These are phyloP conservation scores for Coenobita brevimanus DNA, from an alignment of 1,140 invertebrate species.

Conservation along the genomic window DNA sequence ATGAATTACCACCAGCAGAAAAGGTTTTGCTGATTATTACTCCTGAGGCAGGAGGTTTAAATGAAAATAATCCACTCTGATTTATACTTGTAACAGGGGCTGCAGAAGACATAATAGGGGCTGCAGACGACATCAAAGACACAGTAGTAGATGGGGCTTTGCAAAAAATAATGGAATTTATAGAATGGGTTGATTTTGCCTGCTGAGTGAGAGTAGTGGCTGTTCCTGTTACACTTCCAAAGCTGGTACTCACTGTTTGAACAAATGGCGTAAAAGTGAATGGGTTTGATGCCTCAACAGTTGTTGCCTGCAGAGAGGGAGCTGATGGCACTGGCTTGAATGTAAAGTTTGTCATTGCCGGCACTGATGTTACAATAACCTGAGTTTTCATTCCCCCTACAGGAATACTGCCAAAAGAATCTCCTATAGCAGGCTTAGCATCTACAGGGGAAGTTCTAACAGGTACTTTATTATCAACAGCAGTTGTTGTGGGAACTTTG, in stretches of 20 bases:
- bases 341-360: neutral
- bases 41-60: conserved; percentile 7
- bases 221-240: neutral
- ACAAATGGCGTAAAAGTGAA: conserved; percentile 33
- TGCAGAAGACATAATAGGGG: neutral
- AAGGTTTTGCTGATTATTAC: neutral
- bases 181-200: neutral
- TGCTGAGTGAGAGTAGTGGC: neutral
- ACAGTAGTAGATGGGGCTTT: neutral
- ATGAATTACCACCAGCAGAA: neutral
- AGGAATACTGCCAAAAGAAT: neutral
- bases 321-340: conserved; percentile 20
- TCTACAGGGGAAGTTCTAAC: neutral
- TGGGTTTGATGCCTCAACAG: neutral
- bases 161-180: neutral
- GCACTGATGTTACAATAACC: neutral
- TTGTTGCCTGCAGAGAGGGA: conserved; percentile 8
- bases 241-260: neutral
- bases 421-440: neutral
- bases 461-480: neutral
- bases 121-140: neutral
- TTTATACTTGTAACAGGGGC: conserved; percentile 5
- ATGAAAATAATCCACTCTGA: conserved; percentile 7
- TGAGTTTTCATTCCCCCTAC: neutral
- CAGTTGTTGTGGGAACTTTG: conserved; percentile 50